Conservation (phyloP, 2,888 invertebrate genomes). For the Folsomia manolachei region DNA sequence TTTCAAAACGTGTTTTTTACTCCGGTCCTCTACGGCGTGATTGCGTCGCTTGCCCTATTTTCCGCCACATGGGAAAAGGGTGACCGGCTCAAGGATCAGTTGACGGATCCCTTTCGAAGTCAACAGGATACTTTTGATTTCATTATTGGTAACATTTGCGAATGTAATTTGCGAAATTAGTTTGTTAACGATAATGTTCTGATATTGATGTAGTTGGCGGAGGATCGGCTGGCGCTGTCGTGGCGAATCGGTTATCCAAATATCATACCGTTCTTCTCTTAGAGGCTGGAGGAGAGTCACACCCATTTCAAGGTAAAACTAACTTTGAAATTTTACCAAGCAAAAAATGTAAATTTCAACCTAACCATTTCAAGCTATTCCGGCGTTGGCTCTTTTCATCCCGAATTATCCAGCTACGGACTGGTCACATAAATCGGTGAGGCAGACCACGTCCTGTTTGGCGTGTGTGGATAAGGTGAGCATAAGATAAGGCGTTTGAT, state of each 20-base stretch:
- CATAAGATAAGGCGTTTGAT: neutral
- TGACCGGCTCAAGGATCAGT: constrained; percentile 35
- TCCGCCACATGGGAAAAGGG: constrained; percentile 36
- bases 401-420: constrained; percentile 33
- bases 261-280: constrained; percentile 26
- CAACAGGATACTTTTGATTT: constrained; percentile 41
- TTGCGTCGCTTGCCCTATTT: constrained; percentile 39
- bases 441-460: constrained; percentile 30
- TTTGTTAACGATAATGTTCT: neutral
- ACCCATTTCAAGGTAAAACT: constrained; percentile 24
- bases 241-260: constrained; percentile 29
- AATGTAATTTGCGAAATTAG: neutral
- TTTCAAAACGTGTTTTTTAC: constrained; percentile 43
- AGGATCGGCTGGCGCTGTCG: constrained; percentile 31
- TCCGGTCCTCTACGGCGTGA: constrained; percentile 38
- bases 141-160: constrained; percentile 31
- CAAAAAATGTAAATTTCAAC: no score
- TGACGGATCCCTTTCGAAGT: constrained; percentile 34
- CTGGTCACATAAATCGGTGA: constrained; percentile 28
- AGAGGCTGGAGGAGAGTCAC: constrained; percentile 31
- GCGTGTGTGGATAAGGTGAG: constrained; percentile 31
- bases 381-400: constrained; percentile 27
- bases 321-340: no score
- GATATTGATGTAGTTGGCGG: constrained; percentile 29
- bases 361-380: constrained; percentile 29